Evolutionary conservation across 2,888 invertebrate genomes (phyloP).

Genomic region (Philereme vetulata): DNA sequence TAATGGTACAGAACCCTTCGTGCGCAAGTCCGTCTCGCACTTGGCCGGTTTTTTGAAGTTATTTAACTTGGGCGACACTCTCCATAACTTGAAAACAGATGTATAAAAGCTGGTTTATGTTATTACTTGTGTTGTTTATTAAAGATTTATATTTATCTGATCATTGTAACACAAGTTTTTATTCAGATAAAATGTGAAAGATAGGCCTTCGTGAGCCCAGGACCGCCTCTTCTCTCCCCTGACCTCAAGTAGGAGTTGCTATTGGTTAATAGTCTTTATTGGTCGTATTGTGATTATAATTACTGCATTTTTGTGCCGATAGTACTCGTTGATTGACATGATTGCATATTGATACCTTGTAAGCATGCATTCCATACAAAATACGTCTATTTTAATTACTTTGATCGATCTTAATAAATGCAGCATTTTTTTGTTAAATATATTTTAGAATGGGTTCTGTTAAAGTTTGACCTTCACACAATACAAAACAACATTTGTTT

Average conservation of each 20-base stretch:
- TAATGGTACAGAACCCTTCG: too few relatives aligned
- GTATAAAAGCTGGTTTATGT: too few relatives aligned
- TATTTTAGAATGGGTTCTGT: too few relatives aligned
- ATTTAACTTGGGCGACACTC: too few relatives aligned
- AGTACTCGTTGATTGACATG: conserved; percentile 19
- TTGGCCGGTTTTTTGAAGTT: too few relatives aligned
- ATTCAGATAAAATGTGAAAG: conserved; percentile 23
- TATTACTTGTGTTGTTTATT: background rate
- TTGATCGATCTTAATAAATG: too few relatives aligned
- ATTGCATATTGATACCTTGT: conserved; percentile 13
- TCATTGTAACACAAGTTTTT: conserved; percentile 23
- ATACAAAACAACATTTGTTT: too few relatives aligned
- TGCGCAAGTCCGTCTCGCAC: too few relatives aligned
- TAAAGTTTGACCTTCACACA: too few relatives aligned
- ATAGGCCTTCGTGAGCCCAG: conserved; percentile 22
- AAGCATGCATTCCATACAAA: background rate
- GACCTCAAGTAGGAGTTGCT: conserved; percentile 11
- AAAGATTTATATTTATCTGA: conserved; percentile 2
- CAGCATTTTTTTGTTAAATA: too few relatives aligned
- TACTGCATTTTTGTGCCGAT: conserved; percentile 9
- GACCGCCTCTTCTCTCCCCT: conserved; percentile 28
- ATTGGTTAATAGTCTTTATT: conserved; percentile 27
- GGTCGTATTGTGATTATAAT: conserved; percentile 13
- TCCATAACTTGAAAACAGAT: too few relatives aligned
- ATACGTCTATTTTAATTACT: too few relatives aligned